A percentile compares a stretch with the other conserved stretches of the same genome.
These are phyloP conservation scores for Nothura maculosa DNA, from an alignment of 2,797 vertebrate species.

Conservation along the genomic window DNA sequence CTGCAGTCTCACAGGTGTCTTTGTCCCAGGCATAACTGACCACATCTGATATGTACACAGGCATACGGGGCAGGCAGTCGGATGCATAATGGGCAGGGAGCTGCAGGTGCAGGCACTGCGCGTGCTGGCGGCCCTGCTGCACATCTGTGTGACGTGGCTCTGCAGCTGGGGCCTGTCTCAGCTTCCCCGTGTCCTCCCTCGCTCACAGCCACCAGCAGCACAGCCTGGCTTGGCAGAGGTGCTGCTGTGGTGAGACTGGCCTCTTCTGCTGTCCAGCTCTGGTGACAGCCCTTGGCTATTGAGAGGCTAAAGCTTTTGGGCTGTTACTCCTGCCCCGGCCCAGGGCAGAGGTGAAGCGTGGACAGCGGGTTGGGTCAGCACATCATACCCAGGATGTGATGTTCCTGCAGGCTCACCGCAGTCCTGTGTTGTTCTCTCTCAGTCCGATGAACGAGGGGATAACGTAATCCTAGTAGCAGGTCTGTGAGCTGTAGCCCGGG, in stretches of 20 bases:
- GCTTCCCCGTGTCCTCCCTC: accelerated
- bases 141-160: background rate
- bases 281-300: background rate
- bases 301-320: background rate
- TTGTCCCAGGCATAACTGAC: background rate
- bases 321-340: too few relatives aligned
- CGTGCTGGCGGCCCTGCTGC: background rate
- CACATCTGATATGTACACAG: background rate
- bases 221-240: accelerated
- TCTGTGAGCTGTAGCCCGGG: accelerated
- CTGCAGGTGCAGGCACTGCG: background rate
- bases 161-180: too few relatives aligned
- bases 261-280: background rate
- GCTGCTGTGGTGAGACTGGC: background rate
- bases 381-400: accelerated
- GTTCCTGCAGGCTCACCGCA: background rate
- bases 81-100: background rate
- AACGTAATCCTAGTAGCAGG: background rate
- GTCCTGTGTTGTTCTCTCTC: background rate
- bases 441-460: background rate
- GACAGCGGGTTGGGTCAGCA: background rate
- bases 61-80: background rate
- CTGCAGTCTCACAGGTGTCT: background rate
- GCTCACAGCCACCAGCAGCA: too few relatives aligned
- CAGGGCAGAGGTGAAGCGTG: background rate